A percentile compares a stretch with the other conserved stretches of the same genome.
phyloP scores from a whole-genome alignment of 2,888 invertebrate species.

The Temnothorax ravouxi region DNA sequence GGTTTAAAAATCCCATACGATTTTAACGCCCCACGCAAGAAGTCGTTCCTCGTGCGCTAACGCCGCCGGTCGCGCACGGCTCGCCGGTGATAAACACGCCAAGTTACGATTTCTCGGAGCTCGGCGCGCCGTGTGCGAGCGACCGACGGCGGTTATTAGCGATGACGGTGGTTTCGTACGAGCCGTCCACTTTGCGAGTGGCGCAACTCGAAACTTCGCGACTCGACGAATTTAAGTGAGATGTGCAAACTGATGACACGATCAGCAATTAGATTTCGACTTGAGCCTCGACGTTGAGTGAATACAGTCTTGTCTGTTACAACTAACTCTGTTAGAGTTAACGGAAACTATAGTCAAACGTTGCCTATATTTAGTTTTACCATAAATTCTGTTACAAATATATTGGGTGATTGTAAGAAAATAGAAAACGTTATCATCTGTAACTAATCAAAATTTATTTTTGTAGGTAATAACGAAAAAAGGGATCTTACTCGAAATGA shows the following conservation, averaged over 20 bases:
- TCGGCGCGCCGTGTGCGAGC: conserved; percentile 55
- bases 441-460: no score
- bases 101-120: conserved; percentile 86
- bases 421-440: no score
- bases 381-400: neutral
- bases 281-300: no score
- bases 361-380: neutral
- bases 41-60: conserved; percentile 83
- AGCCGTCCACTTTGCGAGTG: conserved; percentile 26
- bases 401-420: no score
- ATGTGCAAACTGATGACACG: conserved; percentile 1
- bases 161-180: conserved; percentile 33
- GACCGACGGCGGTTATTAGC: conserved; percentile 48
- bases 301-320: neutral
- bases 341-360: neutral
- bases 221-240: neutral
- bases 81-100: conserved; percentile 85
- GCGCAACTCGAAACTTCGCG: neutral
- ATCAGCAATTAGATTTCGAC: neutral
- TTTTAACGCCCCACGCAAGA: conserved; percentile 84
- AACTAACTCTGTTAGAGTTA: neutral
- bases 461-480: no score
- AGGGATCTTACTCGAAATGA: no score
- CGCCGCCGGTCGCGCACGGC: conserved; percentile 79
- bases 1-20: conserved; percentile 81